Evolutionary conservation across 2,797 vertebrate species (phyloP).

Genomic region (Okamejei kenojei): DNA sequence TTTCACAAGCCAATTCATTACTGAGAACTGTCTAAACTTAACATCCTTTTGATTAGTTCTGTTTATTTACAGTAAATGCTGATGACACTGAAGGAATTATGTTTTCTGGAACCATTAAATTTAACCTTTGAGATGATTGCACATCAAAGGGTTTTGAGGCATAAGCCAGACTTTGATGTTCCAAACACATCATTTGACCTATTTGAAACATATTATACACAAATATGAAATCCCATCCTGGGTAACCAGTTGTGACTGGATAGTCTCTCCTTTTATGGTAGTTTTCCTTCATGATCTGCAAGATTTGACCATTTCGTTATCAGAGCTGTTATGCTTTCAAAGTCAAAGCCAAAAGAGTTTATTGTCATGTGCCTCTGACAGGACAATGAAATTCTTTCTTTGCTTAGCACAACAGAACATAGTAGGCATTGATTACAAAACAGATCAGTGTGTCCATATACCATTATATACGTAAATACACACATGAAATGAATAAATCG

Average conservation of each 20-base stretch:
- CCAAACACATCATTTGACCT: no score
- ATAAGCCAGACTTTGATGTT: background rate
- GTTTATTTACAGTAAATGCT: background rate
- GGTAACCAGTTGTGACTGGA: background rate
- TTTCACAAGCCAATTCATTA: background rate
- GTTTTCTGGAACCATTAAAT: background rate
- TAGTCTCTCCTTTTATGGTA: background rate
- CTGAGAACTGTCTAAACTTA: background rate
- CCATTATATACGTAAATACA: no score
- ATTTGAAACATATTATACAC: background rate
- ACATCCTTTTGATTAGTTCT: no score
- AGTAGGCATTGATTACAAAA: no score
- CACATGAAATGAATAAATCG: no score
- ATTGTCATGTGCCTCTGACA: no score
- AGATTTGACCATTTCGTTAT: background rate
- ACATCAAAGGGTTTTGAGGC: background rate
- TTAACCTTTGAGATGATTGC: background rate
- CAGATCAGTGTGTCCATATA: no score
- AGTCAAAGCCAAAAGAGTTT: no score
- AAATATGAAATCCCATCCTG: background rate
- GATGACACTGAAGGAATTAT: background rate
- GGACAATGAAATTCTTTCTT: no score
- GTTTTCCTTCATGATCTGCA: background rate
- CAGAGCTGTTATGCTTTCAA: background rate
- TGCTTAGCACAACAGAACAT: no score